Evolutionary conservation across 30 jellyfish, hydroid and myxozoan species (phyloP), one percentile per base, ranked within the genome.

Genomic region (Cassiopea andromeda): DNA sequence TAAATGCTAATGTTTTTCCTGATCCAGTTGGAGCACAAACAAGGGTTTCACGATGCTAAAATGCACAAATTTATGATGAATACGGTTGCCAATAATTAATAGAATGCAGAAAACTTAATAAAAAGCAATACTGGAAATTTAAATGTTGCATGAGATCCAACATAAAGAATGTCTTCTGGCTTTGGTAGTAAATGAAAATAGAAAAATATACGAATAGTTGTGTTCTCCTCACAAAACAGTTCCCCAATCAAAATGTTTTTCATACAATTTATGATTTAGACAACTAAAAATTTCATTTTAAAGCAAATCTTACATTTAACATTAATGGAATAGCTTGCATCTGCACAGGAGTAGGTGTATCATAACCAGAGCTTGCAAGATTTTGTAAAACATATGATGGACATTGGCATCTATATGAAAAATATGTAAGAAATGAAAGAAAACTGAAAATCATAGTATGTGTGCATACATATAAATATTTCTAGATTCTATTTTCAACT

Each of bases 11-110:
- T 46, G 99, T 96, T 81, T 96, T 96, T 15, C 99, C 99, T 59
- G 98, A 93, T 19, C 99, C 99, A 60, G 99, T 96, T 2, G 98
- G 99, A 15, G 99, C 99, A 79, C 99, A 96, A 4, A 91, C 99
- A 44, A 96, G 85, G 45, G 87, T 46, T 68, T 96, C 98, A 47
- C 99, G 97, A 10, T 89, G 95, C 98, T 96, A 78, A 48, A 77
- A 80, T 7, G 59, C 75, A 12, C 73, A 2, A 70, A 54, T 0
- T 2, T 5, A 5, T 4, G 73, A 64, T 64, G 19, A 72, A 58
- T 27, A 18, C 1, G 46, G 50, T 54, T 15, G 44, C 50, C 60
- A 44, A 19, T 59, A 57, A 58, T 64, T 14, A 17, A 54, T 43
- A 19, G n/a, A 80, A 12, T 43, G 13, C 89, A 50, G 46, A 54